Base-by-base conservation (phyloP, 2,797 vertebrate genomes). In the Lithobates pipiens region DNA sequence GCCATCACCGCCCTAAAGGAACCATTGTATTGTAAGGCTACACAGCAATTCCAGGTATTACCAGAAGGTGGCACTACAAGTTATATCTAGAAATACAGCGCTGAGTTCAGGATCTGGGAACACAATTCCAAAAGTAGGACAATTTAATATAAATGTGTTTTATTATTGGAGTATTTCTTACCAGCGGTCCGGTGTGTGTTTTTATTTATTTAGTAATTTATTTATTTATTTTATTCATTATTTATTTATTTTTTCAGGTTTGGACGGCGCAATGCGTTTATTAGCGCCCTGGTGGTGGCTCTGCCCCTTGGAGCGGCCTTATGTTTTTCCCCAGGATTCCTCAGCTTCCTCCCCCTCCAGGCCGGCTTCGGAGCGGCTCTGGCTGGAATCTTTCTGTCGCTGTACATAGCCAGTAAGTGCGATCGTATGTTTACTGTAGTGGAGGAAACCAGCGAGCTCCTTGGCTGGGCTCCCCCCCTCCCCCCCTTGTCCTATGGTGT, bases 341-440 rank as follows among this genome's bases (percentile, higher is more conserved):
- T 92, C 11, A 90, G 90, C 83, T 95, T 97, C 16, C 92, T 96
- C 81, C 83, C 94, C 29, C 89, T 96, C 0, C 93, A 94, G 32
- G 93, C 97, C 82, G 92, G 91, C 57, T 96, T 96, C 0, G 96
- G 96, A 10, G 88, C 91, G 0, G 80, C 89, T 16, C 93, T 97
- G 79, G 96, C 96, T 0, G 97, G 97, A 0, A 93, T 96, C 46
- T 95, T 95, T 88, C 82, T 99, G 0, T 92, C 96, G 50, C 95
- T 97, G 1, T 98, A 96, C 3, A 91, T 98, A 32, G 88, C 94
- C n/a, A 92, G 90, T 92, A 86, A 93, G 93, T 91, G 73, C 0
- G 0, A 50, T 50, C 46, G 0, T 70, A 32, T 69, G 65, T 50
- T 42, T 10, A 18, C 11, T 11, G 25, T 42, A 46, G 1, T 18